Evolutionary conservation across 2,113 vertebrate genomes (phyloP).

Genomic region (Ploceus nigricollis): DNA sequence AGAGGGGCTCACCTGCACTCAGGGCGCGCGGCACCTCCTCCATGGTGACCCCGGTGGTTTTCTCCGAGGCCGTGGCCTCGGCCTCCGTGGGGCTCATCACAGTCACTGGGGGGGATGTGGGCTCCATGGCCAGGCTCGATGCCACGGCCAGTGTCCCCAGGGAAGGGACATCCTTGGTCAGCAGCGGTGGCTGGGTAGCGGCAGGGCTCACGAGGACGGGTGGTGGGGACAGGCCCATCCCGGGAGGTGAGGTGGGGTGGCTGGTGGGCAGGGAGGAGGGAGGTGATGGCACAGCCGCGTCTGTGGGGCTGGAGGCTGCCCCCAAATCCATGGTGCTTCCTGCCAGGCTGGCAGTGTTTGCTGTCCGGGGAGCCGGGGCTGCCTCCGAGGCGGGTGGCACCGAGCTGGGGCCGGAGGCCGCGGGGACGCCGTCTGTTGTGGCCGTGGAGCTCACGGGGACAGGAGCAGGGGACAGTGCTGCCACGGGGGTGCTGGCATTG

Average conservation of each 20-base stretch:
- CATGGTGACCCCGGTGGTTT: slow-evolving; percentile 47
- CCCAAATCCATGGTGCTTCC: neutral
- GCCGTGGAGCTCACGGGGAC: accelerated
- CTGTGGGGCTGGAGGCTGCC: neutral
- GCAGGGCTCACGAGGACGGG: accelerated
- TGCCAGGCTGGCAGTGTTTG: neutral
- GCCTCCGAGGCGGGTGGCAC: neutral
- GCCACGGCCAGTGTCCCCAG: neutral
- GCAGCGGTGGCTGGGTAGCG: neutral
- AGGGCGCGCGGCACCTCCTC: slow-evolving; percentile 57
- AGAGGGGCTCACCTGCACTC: slow-evolving; percentile 64
- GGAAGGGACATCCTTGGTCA: neutral
- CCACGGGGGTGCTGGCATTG: neutral
- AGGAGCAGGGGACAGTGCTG: neutral
- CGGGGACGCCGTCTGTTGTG: accelerated
- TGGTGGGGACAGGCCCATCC: accelerated
- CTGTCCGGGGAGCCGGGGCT: neutral
- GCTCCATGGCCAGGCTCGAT: neutral
- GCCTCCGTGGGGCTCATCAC: neutral
- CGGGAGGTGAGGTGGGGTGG: accelerated
- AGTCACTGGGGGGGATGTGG: neutral
- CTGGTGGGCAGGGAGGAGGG: neutral
- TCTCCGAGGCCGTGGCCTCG: neutral
- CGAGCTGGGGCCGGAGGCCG: neutral
- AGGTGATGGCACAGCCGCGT: accelerated